These are phyloP conservation scores for Calameuta filiformis DNA, from an alignment of 2,888 invertebrate species.

Conservation along the genomic window DNA sequence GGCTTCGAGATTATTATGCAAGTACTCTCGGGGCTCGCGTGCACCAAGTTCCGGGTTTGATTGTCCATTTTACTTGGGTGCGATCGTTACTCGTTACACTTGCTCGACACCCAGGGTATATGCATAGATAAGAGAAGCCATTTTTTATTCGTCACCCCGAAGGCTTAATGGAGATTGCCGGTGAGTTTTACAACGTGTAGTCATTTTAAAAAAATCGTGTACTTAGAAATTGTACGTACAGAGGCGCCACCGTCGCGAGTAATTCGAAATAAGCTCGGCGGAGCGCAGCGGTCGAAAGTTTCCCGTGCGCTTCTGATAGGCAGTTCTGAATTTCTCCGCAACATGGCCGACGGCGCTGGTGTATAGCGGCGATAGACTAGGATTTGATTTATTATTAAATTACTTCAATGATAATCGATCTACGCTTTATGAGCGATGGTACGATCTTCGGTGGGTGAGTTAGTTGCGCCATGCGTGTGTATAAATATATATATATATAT, in stretches of 20 bases:
- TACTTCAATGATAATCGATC: slow-evolving; percentile 38
- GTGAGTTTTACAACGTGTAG: too few relatives aligned
- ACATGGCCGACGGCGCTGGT: too few relatives aligned
- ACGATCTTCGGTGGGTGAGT: too few relatives aligned
- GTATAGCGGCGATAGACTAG: too few relatives aligned
- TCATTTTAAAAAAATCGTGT: too few relatives aligned
- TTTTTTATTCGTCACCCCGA: slow-evolving; percentile 1
- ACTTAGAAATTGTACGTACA: too few relatives aligned
- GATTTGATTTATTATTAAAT: slow-evolving; percentile 38
- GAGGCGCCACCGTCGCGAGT: not conserved
- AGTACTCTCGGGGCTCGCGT: slow-evolving; percentile 28
- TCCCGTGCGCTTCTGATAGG: too few relatives aligned
- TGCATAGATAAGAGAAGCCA: slow-evolving; percentile 5
- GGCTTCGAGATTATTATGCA: slow-evolving; percentile 43
- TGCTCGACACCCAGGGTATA: slow-evolving; percentile 9
- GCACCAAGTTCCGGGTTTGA: slow-evolving; percentile 45
- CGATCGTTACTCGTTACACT: slow-evolving; percentile 30
- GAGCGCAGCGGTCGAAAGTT: not conserved
- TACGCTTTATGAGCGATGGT: slow-evolving; percentile 33
- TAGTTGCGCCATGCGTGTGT: not conserved
- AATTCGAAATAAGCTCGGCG: not conserved
- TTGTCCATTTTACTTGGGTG: slow-evolving; percentile 37
- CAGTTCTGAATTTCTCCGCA: too few relatives aligned
- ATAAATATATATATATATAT: not conserved
- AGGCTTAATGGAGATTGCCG: too few relatives aligned